Evolutionary conservation across 2,797 vertebrate species (phyloP).

Genomic region (Helicolenus hilgendorfi): DNA sequence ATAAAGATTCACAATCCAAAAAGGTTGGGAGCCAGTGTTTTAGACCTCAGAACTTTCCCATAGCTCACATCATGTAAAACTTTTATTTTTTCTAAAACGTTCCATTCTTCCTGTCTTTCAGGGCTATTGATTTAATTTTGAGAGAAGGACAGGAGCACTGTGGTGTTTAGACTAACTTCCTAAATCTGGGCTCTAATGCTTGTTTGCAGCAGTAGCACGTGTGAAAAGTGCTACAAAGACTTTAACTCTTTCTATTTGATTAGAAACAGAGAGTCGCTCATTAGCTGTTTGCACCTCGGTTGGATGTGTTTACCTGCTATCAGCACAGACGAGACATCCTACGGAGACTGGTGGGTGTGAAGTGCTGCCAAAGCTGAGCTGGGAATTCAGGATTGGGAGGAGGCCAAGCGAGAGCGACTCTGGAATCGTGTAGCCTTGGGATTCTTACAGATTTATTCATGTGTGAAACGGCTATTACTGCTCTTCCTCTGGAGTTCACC

Average conservation of each 20-base stretch:
- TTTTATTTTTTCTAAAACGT: too few species aligned
- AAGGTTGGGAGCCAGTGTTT: background rate
- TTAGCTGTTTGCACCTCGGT: slow-evolving; percentile 8
- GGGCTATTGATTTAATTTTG: background rate
- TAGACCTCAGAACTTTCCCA: background rate
- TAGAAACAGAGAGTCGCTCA: background rate
- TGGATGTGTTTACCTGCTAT: slow-evolving; percentile 29
- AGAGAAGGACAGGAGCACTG: background rate
- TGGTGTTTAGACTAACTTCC: background rate
- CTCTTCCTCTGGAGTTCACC: slow-evolving; percentile 7
- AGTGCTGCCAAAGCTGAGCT: slow-evolving; percentile 35
- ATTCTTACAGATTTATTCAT: slow-evolving; percentile 15
- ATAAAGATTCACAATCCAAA: background rate
- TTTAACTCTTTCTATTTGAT: background rate
- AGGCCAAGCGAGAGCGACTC: slow-evolving; percentile 3
- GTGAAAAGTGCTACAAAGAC: background rate
- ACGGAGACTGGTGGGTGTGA: slow-evolving; percentile 24
- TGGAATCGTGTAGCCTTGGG: background rate
- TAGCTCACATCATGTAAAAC: background rate
- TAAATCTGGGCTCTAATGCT: background rate
- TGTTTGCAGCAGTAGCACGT: background rate
- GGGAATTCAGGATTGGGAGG: slow-evolving; percentile 22
- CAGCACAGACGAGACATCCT: background rate
- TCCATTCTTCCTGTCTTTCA: background rate
- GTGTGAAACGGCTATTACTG: background rate